phyloP scores from a whole-genome alignment of 30 jellyfish, hydroid and myxozoan genomes.

The Hydractinia symbiolongicarpus region DNA sequence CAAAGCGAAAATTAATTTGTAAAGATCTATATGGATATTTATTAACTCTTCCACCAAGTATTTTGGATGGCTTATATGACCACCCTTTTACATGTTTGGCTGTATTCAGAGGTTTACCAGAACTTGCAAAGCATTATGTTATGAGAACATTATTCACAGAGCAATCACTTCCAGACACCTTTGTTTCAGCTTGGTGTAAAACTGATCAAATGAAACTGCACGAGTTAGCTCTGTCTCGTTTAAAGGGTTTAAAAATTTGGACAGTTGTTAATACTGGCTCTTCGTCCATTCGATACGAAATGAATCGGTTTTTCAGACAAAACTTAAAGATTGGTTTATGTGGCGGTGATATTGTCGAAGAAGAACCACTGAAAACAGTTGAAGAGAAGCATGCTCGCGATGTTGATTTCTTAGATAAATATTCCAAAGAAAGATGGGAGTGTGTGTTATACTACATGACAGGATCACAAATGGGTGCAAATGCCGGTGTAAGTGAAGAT shows the following conservation, averaged over 20 bases:
- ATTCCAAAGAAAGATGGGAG: constrained; percentile 98
- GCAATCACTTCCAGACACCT: constrained; percentile 84
- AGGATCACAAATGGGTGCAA: constrained; percentile 55
- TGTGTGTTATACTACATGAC: constrained; percentile 91
- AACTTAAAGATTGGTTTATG: constrained; percentile 77
- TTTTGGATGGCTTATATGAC: constrained; percentile 67
- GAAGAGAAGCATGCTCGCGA: constrained; percentile 97
- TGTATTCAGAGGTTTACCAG: constrained; percentile 92
- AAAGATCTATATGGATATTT: constrained; percentile 83
- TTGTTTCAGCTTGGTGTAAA: constrained; percentile 89
- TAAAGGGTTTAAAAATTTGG: constrained; percentile 84
- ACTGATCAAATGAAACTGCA: constrained; percentile 62
- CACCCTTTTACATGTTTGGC: constrained; percentile 96
- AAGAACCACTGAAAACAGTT: constrained; percentile 85
- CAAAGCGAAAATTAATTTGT: constrained; percentile 53
- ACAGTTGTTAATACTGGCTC: constrained; percentile 16
- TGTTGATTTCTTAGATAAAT: constrained; percentile 68
- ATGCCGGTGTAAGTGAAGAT: constrained; percentile 86
- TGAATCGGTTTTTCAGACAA: constrained; percentile 46
- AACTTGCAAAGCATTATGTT: constrained; percentile 77
- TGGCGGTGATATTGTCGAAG: constrained; percentile 83
- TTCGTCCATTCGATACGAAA: constrained; percentile 50
- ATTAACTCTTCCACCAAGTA: constrained; percentile 68
- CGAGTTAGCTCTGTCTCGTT: constrained; percentile 50
- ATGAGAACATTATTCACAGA: constrained; percentile 83